Evolutionary conservation across 2,113 vertebrate species (phyloP), one percentile per base, ranked within the genome.

Genomic region (Apteryx owenii): DNA sequence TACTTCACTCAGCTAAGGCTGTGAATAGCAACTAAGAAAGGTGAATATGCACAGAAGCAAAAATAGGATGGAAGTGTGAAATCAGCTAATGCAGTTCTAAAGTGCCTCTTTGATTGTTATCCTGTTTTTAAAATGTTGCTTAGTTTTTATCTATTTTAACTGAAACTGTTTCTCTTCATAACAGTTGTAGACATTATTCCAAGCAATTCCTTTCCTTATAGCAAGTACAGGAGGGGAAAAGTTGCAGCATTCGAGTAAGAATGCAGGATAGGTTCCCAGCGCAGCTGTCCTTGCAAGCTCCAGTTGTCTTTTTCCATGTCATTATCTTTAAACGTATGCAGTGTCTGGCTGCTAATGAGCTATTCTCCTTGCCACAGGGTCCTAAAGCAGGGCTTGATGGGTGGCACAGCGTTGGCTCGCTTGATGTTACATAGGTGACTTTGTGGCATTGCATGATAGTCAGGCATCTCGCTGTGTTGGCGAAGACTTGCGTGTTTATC

Each of bases 401-500:
- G 64, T 22, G 65, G 40, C 81, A 20, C 51, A 4, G 51, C 68
- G 12, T 60, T 5, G 36, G 10, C 81, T 53, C 14, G 5, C 44
- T 44, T 7, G 12, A 2, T n/a, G 51, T 26, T 28, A 38, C 33
- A 14, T 7, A 21, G 21, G 60, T 8, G 54, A 20, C 44, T 44
- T 76, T 56, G 26, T 3, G 1, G 76, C 7, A 44, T 62, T 9
- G n/a, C 14, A 0, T 11, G 3, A 22, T 14, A 11, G 44, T 2
- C 28, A 0, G 25, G 76, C 61, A 21, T 62, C 62, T 48, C 38
- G 0, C 1, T 7, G 53, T 29, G 26, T 5, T n/a, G 19, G 2
- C 60, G 0, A 2, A 8, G 23, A 46, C 26, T 85, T 9, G 13
- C 2, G 7, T 7, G 12, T 7, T 48, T 5, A 0, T 65, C 3